A percentile compares a stretch with the other conserved stretches of the same genome.
Conservation (phyloP, 2,113 vertebrate species). For the Semnopithecus entellus region DNA sequence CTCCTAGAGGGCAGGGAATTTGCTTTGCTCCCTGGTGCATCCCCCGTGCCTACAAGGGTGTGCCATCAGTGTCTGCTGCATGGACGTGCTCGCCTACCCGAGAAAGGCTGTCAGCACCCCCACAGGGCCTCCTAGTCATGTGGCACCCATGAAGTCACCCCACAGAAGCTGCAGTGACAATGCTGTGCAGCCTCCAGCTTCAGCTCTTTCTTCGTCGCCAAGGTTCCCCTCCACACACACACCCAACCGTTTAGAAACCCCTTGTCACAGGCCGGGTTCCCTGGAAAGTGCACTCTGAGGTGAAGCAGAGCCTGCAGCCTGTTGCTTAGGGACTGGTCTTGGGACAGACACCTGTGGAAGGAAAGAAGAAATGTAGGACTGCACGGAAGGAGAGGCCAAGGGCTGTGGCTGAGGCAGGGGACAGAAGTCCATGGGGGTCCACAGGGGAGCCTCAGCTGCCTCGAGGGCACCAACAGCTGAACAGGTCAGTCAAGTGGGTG, state of each 20-base stretch:
- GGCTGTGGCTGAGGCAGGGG: fast-evolving
- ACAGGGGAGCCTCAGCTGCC: neutral
- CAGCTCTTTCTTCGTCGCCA: neutral
- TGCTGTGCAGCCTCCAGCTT: neutral
- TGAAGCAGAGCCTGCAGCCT: neutral
- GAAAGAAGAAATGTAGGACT: fast-evolving
- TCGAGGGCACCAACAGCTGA: fast-evolving
- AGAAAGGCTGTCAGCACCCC: neutral
- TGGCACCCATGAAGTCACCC: neutral
- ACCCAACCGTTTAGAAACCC: neutral
- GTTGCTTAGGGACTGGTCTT: neutral
- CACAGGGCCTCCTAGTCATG: too few relatives aligned
- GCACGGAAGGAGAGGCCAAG: neutral
- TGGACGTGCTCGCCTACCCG: neutral
- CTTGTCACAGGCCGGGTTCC: neutral
- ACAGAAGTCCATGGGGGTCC: neutral
- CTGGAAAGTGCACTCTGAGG: neutral
- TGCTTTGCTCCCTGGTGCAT: neutral
- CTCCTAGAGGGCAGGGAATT: neutral
- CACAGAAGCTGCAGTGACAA: neutral
- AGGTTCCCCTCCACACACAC: neutral
- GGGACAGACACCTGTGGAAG: fast-evolving
- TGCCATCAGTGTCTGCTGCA: neutral
- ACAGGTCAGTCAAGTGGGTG: neutral
- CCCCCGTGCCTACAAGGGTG: neutral